Percentiles rank a stretch among this genome's conserved stretches.
Conservation (phyloP, 2,797 vertebrate species). For the Crenuchus spilurus region DNA sequence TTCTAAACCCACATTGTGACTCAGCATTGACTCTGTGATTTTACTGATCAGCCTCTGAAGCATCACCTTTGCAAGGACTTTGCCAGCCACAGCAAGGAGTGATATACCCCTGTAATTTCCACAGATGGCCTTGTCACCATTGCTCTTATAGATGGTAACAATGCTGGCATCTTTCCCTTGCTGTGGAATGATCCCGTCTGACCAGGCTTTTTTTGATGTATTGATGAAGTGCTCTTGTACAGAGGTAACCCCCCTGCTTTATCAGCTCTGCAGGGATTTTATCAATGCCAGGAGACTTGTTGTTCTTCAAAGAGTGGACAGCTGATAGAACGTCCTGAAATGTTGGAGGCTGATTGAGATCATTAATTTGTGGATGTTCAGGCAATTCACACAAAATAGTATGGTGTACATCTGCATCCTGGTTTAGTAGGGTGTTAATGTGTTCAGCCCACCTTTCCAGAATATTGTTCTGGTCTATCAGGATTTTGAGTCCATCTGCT, state of each 20-base stretch:
- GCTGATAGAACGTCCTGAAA: too few species aligned
- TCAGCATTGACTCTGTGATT: constrained; percentile 17
- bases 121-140: constrained; percentile 11
- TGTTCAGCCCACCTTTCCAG: not conserved
- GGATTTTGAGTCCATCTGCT: not conserved
- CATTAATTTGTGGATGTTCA: not conserved
- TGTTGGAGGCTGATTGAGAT: too few species aligned
- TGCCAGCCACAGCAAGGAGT: constrained; percentile 32
- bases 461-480: not conserved
- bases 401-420: not conserved
- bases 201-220: constrained; percentile 2
- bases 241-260: too few species aligned
- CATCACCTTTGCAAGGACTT: constrained; percentile 39
- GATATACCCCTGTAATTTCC: constrained; percentile 3
- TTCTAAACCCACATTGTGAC: constrained; percentile 31
- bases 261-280: not conserved
- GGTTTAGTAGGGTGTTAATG: not conserved
- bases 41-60: too few species aligned
- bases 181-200: constrained; percentile 6
- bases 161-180: constrained; percentile 10
- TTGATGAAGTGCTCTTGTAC: not conserved
- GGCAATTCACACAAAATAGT: not conserved
- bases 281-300: too few species aligned
- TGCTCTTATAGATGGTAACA: constrained; percentile 23
- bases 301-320: too few species aligned